Evolutionary conservation across 2,888 invertebrate genomes (phyloP).

Genomic region (Chironomus riparius): DNA sequence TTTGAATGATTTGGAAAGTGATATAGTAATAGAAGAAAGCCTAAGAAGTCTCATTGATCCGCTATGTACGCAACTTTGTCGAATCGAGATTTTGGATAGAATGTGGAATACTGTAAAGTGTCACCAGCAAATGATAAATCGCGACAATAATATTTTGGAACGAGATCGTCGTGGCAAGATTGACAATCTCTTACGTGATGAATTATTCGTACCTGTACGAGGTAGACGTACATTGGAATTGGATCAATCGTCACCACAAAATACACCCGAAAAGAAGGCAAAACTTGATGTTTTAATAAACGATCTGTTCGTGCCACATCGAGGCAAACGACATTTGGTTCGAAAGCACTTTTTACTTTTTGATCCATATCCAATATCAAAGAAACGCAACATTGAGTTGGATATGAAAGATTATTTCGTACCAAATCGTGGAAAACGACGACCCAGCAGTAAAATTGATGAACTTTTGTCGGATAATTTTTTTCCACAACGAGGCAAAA

Average conservation of each 20-base stretch:
- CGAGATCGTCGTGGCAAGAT: not conserved
- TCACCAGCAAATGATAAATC: too few relatives aligned
- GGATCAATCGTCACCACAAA: not conserved
- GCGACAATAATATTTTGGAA: not conserved
- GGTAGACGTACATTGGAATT: not conserved
- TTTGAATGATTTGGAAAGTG: conserved; percentile 5
- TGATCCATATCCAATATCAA: not conserved
- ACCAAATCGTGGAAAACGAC: conserved; percentile 28
- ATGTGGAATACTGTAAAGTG: not conserved
- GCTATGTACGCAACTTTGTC: not conserved
- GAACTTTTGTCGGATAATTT: conserved; percentile 1
- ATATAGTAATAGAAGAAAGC: not conserved
- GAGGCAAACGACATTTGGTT: conserved; percentile 32
- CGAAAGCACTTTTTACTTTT: conserved; percentile 3
- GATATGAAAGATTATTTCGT: conserved; percentile 25
- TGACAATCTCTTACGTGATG: not conserved
- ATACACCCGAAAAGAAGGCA: not conserved
- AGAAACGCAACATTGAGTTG: conserved; percentile 14
- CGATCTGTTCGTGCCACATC: conserved; percentile 41
- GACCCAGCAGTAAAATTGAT: not conserved
- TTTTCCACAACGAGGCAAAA: conserved; percentile 5
- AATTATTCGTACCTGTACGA: conserved; percentile 16
- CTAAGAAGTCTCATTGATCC: not conserved
- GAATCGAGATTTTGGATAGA: not conserved
- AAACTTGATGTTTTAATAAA: conserved; percentile 26